phyloP scores from a whole-genome alignment of 2,888 invertebrate genomes.

The Drosophila mettleri region DNA sequence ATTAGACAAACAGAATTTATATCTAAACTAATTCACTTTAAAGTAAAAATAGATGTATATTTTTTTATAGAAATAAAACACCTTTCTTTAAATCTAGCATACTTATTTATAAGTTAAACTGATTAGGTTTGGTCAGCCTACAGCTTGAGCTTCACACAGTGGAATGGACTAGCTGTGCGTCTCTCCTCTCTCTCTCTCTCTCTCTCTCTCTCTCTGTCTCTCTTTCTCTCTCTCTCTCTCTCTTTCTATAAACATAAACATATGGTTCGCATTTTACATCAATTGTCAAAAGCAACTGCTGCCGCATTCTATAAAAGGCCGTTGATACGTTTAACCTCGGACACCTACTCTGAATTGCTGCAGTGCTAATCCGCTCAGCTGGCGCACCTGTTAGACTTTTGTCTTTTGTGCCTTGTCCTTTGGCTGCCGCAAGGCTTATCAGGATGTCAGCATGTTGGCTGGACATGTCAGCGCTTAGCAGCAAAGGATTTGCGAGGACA shows the following conservation, averaged over 20 bases:
- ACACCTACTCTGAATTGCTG: constrained; percentile 50
- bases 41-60: too few species aligned
- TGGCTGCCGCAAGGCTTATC: constrained; percentile 22
- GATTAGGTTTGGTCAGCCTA: background rate
- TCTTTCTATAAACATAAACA: constrained; percentile 6
- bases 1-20: background rate
- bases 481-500: constrained; percentile 70
- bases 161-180: background rate
- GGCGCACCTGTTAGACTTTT: constrained; percentile 77
- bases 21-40: background rate
- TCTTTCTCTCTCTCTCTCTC: background rate
- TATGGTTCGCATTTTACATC: constrained; percentile 15
- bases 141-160: background rate
- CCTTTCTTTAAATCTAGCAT: background rate
- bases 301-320: constrained; percentile 15
- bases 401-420: constrained; percentile 12
- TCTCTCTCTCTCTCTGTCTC: background rate
- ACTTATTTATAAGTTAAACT: background rate
- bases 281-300: constrained; percentile 51
- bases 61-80: too few species aligned
- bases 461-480: constrained; percentile 71
- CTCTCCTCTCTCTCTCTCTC: background rate
- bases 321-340: constrained; percentile 51
- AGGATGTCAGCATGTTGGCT: constrained; percentile 67
- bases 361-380: constrained; percentile 59